Conservation (phyloP, 2,797 vertebrate genomes). For the Choloepus didactylus region DNA sequence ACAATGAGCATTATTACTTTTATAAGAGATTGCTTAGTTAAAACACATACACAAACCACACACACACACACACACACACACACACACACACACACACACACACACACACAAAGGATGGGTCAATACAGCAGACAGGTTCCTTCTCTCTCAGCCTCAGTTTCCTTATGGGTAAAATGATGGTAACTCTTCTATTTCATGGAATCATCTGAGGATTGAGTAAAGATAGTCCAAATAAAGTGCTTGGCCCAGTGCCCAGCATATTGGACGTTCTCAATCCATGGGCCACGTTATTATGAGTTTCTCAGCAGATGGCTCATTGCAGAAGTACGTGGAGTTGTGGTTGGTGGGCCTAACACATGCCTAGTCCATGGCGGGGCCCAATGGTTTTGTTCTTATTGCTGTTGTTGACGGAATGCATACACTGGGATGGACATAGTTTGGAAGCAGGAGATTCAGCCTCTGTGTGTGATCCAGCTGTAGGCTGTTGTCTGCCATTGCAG, state of each 20-base stretch:
- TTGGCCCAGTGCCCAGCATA: not conserved
- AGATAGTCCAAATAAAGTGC: not conserved
- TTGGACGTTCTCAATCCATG: not conserved
- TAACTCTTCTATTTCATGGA: not conserved
- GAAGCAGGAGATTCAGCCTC: not conserved
- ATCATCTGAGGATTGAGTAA: not conserved
- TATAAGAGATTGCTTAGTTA: not conserved
- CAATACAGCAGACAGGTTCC: not conserved
- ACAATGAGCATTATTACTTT: not conserved
- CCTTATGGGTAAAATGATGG: not conserved
- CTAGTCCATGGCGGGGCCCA: not conserved
- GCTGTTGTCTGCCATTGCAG: not conserved
- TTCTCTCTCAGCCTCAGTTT: not conserved
- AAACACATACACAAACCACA: not conserved
- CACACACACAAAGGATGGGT: not conserved
- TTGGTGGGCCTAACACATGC: fast-evolving
- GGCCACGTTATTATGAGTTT: not conserved
- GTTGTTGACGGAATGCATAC: not conserved
- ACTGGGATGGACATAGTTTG: not conserved
- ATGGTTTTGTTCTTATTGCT: not conserved
- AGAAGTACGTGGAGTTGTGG: not conserved
- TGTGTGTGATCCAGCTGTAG: not conserved
- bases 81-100: not conserved
- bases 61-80: not conserved
- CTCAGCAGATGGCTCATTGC: not conserved